Evolutionary conservation across 92 coral and sea anemone species (phyloP).

Genomic region (Zoanthus sansibaricus): DNA sequence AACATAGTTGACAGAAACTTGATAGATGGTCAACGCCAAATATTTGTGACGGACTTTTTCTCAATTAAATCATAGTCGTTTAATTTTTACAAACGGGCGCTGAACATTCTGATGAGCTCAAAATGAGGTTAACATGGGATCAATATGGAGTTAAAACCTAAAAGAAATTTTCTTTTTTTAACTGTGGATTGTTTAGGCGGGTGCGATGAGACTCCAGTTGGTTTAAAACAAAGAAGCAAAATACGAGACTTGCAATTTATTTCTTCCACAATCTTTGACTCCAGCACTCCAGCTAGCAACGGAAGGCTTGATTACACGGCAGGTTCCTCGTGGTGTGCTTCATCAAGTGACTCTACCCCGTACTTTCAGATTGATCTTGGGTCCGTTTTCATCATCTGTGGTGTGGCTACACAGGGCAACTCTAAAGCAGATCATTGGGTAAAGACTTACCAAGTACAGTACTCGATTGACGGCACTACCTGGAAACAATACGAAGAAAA

Average conservation of each 20-base stretch:
- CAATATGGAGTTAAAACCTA: too few species aligned
- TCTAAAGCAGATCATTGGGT: conserved; percentile 18
- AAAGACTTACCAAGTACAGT: neutral
- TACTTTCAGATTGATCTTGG: too few species aligned
- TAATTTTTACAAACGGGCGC: too few species aligned
- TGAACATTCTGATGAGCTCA: too few species aligned
- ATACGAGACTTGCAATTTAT: neutral
- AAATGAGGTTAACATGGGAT: too few species aligned
- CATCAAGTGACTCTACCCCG: neutral
- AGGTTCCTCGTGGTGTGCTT: conserved; percentile 6
- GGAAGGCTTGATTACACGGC: neutral
- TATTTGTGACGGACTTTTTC: too few species aligned
- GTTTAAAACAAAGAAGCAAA: neutral
- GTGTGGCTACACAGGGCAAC: conserved; percentile 4
- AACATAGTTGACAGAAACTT: too few species aligned
- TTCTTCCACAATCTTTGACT: neutral
- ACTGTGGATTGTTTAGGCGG: neutral
- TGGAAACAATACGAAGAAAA: neutral
- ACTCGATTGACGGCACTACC: neutral
- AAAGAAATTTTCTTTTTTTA: too few species aligned
- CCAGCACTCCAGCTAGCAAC: neutral
- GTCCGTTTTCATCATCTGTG: too few species aligned
- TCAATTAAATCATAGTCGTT: too few species aligned
- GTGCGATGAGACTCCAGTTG: neutral
- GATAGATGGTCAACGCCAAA: too few species aligned